phyloP scores from a whole-genome alignment of 2,888 invertebrate genomes.

The Marasmarcha lunaedactyla region DNA sequence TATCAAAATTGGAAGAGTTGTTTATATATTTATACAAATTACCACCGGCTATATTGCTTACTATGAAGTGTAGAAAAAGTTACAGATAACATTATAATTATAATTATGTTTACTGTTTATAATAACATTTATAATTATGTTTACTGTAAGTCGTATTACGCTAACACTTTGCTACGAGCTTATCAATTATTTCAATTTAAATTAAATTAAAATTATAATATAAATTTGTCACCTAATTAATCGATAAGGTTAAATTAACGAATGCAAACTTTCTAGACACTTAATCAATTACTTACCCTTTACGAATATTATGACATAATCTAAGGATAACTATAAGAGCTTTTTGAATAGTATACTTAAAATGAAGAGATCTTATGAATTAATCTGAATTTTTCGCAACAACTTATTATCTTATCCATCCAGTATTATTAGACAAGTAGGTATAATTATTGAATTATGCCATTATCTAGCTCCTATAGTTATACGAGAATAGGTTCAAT shows the following conservation, averaged over 20 bases:
- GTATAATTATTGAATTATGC: constrained; percentile 37
- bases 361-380: constrained; percentile 61
- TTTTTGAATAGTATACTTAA: constrained; percentile 64
- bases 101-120: not conserved
- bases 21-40: not conserved
- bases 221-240: constrained; percentile 35
- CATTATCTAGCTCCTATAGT: constrained; percentile 54
- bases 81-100: not conserved
- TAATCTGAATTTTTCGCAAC: constrained; percentile 59
- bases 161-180: constrained; percentile 43
- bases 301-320: constrained; percentile 35
- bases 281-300: constrained; percentile 34
- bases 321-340: constrained; percentile 59
- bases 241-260: constrained; percentile 26
- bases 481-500: constrained; percentile 42
- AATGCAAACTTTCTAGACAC: constrained; percentile 28
- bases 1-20: not conserved
- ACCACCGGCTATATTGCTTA: not conserved
- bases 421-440: constrained; percentile 67
- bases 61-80: not conserved
- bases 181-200: constrained; percentile 30
- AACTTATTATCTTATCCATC: constrained; percentile 63
- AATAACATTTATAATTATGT: not conserved
- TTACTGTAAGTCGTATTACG: constrained; percentile 15
- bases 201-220: constrained; percentile 26